Evolutionary conservation across 2,113 vertebrate species (phyloP).

Genomic region (Nycticebus coucang): DNA sequence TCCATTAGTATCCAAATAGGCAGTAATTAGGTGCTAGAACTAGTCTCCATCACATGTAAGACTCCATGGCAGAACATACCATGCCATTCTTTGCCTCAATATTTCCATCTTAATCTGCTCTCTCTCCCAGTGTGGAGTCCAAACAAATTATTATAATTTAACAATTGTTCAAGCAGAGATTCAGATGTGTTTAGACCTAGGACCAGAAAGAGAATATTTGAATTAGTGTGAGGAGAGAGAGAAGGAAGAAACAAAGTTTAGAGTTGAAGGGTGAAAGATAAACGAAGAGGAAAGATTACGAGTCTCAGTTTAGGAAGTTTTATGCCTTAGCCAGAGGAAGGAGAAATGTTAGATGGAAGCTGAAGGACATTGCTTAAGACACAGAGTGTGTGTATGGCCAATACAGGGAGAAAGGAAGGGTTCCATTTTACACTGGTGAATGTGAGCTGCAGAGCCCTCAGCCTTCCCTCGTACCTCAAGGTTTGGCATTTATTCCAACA

Average conservation of each 20-base stretch:
- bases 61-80: neutral
- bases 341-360: neutral
- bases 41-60: neutral
- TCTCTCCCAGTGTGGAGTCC: neutral
- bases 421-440: neutral
- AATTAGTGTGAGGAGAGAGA: neutral
- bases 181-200: neutral
- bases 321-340: neutral
- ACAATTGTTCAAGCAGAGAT: neutral
- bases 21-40: neutral
- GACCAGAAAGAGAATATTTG: neutral
- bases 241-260: neutral
- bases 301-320: neutral
- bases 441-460: neutral
- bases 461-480: neutral
- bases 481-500: neutral
- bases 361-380: neutral
- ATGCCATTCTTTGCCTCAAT: neutral
- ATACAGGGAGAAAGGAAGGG: neutral
- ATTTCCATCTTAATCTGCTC: neutral
- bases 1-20: neutral
- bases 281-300: neutral
- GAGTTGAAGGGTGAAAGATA: neutral
- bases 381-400: accelerated
- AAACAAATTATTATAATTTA: neutral